A percentile compares a stretch with the other conserved stretches of the same genome.
Evolutionary conservation across 2,113 vertebrate genomes (phyloP).

Genomic region (Amblyopsis rosae): DNA sequence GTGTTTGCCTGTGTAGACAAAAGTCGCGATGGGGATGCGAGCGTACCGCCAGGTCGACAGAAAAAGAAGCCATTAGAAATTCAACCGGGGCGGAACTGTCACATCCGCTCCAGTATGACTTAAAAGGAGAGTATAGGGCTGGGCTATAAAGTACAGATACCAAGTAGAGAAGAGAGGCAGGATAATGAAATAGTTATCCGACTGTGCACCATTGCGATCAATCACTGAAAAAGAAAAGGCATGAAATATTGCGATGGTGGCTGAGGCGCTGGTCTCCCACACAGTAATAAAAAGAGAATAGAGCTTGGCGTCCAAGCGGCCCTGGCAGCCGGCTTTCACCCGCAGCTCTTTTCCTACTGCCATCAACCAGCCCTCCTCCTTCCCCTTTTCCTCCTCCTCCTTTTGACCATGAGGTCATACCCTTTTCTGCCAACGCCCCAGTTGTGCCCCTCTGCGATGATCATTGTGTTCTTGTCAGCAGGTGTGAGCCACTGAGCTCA

Average conservation of each 20-base stretch:
- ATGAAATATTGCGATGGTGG: slow-evolving; percentile 5
- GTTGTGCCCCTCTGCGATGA: slow-evolving; percentile 38
- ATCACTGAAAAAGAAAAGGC: slow-evolving; percentile 19
- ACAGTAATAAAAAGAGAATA: background rate
- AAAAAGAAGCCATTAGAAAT: slow-evolving; percentile 46
- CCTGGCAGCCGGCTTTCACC: background rate
- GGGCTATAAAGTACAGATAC: background rate
- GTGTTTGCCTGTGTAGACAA: slow-evolving; percentile 6
- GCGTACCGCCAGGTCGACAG: slow-evolving; percentile 49
- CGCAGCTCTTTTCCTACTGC: background rate
- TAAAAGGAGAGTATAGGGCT: background rate
- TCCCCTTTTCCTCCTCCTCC: slow-evolving; percentile 23
- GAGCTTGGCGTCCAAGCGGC: background rate
- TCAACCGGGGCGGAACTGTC: slow-evolving; percentile 41
- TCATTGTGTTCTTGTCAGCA: slow-evolving; percentile 56
- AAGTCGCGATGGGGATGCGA: background rate
- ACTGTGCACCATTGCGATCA: slow-evolving; percentile 16
- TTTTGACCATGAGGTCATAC: slow-evolving; percentile 50
- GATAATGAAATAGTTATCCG: slow-evolving; percentile 20
- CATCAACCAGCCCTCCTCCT: slow-evolving; percentile 22
- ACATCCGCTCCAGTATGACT: slow-evolving; percentile 15
- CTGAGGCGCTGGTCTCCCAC: slow-evolving; percentile 19
- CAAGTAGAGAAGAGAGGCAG: background rate
- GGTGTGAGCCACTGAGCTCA: slow-evolving; percentile 60
- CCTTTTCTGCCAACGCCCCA: background rate